Conservation (phyloP, 2,797 vertebrate genomes). For the Centropyge bicolor region DNA sequence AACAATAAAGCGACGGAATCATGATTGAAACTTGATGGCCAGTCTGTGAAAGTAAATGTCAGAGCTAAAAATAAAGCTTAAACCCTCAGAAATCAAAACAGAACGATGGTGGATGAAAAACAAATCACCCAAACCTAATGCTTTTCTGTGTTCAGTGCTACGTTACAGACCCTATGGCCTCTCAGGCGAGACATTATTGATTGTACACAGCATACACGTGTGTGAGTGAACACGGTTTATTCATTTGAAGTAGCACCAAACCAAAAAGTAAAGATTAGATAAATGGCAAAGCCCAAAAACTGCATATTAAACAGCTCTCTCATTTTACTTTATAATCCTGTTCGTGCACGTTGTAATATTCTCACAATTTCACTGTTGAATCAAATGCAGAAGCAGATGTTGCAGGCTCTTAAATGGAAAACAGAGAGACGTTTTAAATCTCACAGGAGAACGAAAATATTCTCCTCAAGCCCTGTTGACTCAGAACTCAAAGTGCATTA, state of each 20-base stretch:
- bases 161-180: slow-evolving; percentile 10
- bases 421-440: slow-evolving; percentile 45
- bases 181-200: background rate
- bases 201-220: background rate
- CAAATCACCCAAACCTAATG: background rate
- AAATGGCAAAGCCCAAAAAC: slow-evolving; percentile 1
- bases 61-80: background rate
- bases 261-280: slow-evolving; percentile 18
- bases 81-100: background rate
- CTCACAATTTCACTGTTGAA: slow-evolving; percentile 28
- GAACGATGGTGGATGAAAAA: slow-evolving; percentile 8
- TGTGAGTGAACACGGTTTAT: slow-evolving; percentile 14
- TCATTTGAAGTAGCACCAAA: slow-evolving; percentile 13
- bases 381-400: slow-evolving; percentile 50
- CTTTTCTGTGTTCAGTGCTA: slow-evolving; percentile 1
- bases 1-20: background rate
- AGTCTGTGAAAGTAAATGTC: background rate
- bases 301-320: slow-evolving; percentile 24
- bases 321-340: slow-evolving; percentile 30
- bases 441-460: slow-evolving; percentile 39
- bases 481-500: slow-evolving; percentile 46
- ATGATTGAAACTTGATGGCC: background rate
- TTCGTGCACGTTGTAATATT: slow-evolving; percentile 25
- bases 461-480: slow-evolving; percentile 32
- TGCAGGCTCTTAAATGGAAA: slow-evolving; percentile 19